phyloP scores from a whole-genome alignment of 2,888 invertebrate species.

The Drosophila atripex region DNA sequence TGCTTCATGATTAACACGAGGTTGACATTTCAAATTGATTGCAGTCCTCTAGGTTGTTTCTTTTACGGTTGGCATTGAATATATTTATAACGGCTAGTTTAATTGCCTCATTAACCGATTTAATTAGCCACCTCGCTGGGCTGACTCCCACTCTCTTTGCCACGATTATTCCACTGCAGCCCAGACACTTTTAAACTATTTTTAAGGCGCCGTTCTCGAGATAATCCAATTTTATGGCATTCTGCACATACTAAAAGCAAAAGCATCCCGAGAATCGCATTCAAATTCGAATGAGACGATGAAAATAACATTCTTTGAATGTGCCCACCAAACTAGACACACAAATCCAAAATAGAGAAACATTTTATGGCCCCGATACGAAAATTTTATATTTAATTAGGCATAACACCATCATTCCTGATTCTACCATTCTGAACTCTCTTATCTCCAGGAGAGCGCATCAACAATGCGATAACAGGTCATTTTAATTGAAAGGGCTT shows the following conservation, averaged over 20 bases:
- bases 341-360: slow-evolving; percentile 33
- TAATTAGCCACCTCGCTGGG: slow-evolving; percentile 65
- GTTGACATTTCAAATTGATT: slow-evolving; percentile 40
- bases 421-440: slow-evolving; percentile 1
- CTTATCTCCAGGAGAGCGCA: neutral
- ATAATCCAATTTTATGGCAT: slow-evolving; percentile 45
- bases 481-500: too few species aligned
- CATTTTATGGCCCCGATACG: slow-evolving; percentile 24
- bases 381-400: slow-evolving; percentile 22
- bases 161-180: neutral
- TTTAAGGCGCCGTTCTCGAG: slow-evolving; percentile 46
- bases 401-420: neutral
- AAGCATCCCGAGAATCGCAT: slow-evolving; percentile 22
- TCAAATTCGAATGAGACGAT: slow-evolving; percentile 17
- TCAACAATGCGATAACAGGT: neutral
- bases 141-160: slow-evolving; percentile 17
- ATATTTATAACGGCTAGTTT: slow-evolving; percentile 50
- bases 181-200: slow-evolving; percentile 38
- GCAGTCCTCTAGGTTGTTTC: slow-evolving; percentile 9
- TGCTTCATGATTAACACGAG: slow-evolving; percentile 33
- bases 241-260: slow-evolving; percentile 32
- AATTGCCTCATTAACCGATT: slow-evolving; percentile 55
- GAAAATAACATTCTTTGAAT: slow-evolving; percentile 18
- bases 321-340: slow-evolving; percentile 45
- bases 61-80: slow-evolving; percentile 45